phyloP scores from a whole-genome alignment of 2,797 vertebrate species.

The Galaxias olidus region DNA sequence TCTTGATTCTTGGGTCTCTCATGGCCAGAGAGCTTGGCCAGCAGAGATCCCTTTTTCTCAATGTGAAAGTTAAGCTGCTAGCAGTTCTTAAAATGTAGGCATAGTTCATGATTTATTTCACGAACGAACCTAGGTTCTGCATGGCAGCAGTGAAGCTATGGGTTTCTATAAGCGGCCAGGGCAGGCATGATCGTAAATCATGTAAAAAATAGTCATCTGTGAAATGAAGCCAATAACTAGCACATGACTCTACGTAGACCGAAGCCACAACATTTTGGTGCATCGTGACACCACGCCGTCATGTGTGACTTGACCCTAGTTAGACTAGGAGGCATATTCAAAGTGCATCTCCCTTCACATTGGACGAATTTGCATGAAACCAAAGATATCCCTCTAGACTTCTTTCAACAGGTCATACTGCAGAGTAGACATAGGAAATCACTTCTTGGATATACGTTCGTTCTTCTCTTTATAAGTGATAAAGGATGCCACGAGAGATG shows the following conservation, averaged over 20 bases:
- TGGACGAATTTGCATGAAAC: conserved; percentile 32
- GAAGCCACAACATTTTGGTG: neutral
- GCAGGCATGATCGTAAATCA: neutral
- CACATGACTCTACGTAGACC: no score
- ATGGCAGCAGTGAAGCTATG: no score
- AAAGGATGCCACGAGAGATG: neutral
- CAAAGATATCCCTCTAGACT: conserved; percentile 20
- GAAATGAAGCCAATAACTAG: neutral
- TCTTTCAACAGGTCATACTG: conserved; percentile 9
- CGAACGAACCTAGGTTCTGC: no score
- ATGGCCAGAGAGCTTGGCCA: neutral
- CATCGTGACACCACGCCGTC: no score
- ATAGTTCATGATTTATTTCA: no score
- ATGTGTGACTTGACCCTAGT: no score
- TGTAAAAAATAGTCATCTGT: neutral
- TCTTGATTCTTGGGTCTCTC: neutral
- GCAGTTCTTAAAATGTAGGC: neutral
- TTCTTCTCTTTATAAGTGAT: neutral
- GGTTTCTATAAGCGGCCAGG: neutral
- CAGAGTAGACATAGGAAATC: conserved; percentile 10
- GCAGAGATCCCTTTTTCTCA: neutral
- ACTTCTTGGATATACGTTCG: conserved; percentile 1
- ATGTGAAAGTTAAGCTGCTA: conserved; percentile 1
- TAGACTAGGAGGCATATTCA: no score
- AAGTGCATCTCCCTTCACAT: neutral